Evolutionary conservation across 1,140 invertebrate genomes (phyloP), one percentile per base, ranked within the genome.

Genomic region (Phocides pigmalion): DNA sequence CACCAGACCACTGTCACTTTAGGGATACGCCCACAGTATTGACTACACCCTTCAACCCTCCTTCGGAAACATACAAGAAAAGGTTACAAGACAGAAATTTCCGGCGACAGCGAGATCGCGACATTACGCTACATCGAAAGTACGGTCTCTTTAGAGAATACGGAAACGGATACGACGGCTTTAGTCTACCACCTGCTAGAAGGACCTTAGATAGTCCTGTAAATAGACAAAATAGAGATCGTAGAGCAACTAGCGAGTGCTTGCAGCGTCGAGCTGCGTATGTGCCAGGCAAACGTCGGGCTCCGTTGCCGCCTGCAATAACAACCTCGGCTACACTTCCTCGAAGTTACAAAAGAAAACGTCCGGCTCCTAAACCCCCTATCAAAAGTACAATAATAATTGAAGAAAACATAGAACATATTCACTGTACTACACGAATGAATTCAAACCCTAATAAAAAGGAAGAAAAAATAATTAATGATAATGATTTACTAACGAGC

Each of bases 271-370:
- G 92, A 75, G 41, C 93, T 84, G 77, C 89, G 79, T 95, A 96
- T 82, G 95, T 96, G 0, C 95, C 95, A 67, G 95, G 95, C 9
- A 96, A 96, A 75, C 87, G 95, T 32, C 93, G 93, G 74, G 95
- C 95, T 1, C 95, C 95, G 0, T 93, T 93, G 67, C 95, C 96
- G 8, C 96, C 95, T 1, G 56, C 56, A 4, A 8, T 47, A 11
- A 54, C 53, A 14, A 25, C 67, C 32, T 73, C 74, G 4, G 66
- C 66, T 12, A 72, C 81, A 4, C 65, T 81, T 49, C 68, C 76
- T 41, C 76, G 83, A 28, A 76, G 69, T 11, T 74, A 76, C 25
- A 76, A 81, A 47, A 73, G 84, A 72, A 88, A 89, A 58, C 73
- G 83, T 35, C 84, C 72, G 37, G 84, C 88, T 4, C 88, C 86